phyloP scores from a whole-genome alignment of 2,113 vertebrate species.

The Myotis brandtii region DNA sequence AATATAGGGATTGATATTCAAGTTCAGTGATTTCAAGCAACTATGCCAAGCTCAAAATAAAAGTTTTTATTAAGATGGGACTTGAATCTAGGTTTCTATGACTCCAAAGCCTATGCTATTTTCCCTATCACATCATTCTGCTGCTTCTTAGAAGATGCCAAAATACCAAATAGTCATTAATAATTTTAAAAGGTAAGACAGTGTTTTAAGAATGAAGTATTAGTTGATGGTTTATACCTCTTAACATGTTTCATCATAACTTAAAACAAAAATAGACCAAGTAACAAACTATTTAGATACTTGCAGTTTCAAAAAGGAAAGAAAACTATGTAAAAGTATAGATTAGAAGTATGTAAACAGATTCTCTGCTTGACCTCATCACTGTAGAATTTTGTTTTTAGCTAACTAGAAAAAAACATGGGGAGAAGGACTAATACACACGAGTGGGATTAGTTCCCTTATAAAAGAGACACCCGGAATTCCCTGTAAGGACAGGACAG shows the following conservation, averaged over 20 bases:
- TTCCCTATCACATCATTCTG: background rate
- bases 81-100: slow-evolving; percentile 9
- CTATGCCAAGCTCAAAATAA: slow-evolving; percentile 54
- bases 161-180: slow-evolving; percentile 38
- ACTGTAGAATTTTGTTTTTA: slow-evolving; percentile 27
- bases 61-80: slow-evolving; percentile 44
- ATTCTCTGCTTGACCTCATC: background rate
- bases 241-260: slow-evolving; percentile 47
- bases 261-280: slow-evolving; percentile 47
- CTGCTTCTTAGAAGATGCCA: background rate
- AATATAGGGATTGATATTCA: background rate
- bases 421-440: background rate
- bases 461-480: background rate
- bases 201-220: slow-evolving; percentile 43
- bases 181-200: slow-evolving; percentile 16
- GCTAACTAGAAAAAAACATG: background rate
- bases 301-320: slow-evolving; percentile 53
- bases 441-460: background rate
- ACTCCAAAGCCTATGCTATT: background rate
- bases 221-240: slow-evolving; percentile 17
- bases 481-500: background rate
- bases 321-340: background rate
- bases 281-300: slow-evolving; percentile 5
- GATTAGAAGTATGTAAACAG: background rate
- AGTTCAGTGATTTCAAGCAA: slow-evolving; percentile 53